Percentiles rank a stretch among this genome's conserved stretches.
Conservation (phyloP, 2,113 vertebrate species). For the Python bivittatus region DNA sequence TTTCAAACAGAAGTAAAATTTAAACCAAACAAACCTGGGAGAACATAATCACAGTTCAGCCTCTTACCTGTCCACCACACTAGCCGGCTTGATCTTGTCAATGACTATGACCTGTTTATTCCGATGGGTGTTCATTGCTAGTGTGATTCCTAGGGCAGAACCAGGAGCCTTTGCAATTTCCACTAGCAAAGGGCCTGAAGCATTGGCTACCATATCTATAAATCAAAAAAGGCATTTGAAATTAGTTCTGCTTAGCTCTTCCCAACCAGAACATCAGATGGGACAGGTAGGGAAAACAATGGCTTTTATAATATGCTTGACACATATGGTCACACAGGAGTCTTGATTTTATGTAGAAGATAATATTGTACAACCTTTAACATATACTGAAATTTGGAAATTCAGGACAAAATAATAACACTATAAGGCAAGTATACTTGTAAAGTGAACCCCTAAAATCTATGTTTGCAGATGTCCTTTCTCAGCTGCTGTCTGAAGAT, state of each 20-base stretch:
- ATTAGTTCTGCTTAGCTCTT: conserved; percentile 1
- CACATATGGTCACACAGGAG: background rate
- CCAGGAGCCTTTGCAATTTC: conserved; percentile 88
- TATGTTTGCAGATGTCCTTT: background rate
- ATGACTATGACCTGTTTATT: conserved; percentile 92
- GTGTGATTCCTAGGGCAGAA: conserved; percentile 85
- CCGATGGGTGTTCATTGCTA: conserved; percentile 80
- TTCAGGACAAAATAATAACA: background rate
- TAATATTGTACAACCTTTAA: background rate
- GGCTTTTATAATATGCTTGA: background rate
- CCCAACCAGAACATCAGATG: background rate
- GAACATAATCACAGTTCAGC: conserved; percentile 5
- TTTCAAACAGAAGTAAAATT: background rate
- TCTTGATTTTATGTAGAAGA: background rate
- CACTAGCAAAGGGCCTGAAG: conserved; percentile 89
- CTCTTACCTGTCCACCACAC: conserved; percentile 91
- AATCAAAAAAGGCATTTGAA: conserved; percentile 43
- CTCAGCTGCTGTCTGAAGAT: background rate
- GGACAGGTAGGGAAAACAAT: background rate
- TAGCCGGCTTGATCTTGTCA: conserved; percentile 93
- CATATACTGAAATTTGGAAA: background rate
- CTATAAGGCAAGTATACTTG: background rate
- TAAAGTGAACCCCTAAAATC: background rate
- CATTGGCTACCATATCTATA: conserved; percentile 86
- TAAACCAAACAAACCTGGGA: background rate